Evolutionary conservation across 1,140 invertebrate genomes (phyloP).

Genomic region (Listronotus oregonensis): DNA sequence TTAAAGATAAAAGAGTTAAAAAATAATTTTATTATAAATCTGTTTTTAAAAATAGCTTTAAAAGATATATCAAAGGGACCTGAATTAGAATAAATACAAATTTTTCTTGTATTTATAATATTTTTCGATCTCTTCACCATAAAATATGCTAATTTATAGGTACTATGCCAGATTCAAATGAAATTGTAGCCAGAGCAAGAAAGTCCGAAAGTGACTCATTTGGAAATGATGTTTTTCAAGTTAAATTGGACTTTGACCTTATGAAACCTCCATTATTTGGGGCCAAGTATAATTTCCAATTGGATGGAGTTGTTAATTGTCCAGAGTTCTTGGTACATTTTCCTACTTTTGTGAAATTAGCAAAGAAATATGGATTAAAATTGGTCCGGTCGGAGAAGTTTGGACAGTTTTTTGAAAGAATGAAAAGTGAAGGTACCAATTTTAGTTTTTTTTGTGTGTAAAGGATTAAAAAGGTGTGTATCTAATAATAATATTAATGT

Average conservation of each 20-base stretch:
- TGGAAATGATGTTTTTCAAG: slow-evolving; percentile 86
- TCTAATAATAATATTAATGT: no score
- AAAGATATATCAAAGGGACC: no score
- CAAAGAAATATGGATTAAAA: slow-evolving; percentile 80
- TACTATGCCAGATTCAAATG: slow-evolving; percentile 91
- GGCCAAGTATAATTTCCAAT: slow-evolving; percentile 93
- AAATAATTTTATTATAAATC: no score
- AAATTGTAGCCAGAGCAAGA: slow-evolving; percentile 72
- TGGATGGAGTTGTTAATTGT: slow-evolving; percentile 96
- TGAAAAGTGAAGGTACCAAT: slow-evolving; percentile 60
- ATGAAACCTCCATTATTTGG: slow-evolving; percentile 87
- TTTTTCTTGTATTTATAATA: no score
- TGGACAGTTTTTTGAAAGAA: slow-evolving; percentile 78
- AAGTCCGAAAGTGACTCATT: slow-evolving; percentile 69
- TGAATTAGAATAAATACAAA: no score
- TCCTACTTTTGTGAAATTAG: slow-evolving; percentile 81
- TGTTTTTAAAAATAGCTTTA: no score
- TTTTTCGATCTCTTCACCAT: no score
- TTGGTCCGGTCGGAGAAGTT: slow-evolving; percentile 76
- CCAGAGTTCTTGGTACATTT: slow-evolving; percentile 98
- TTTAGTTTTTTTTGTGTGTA: no score
- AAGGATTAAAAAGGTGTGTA: no score
- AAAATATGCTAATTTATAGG: slow-evolving; percentile 80
- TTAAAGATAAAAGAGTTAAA: no score
- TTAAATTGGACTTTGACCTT: slow-evolving; percentile 77